Conservation (phyloP, 2,113 vertebrate genomes). For the Syngnathus typhle region DNA sequence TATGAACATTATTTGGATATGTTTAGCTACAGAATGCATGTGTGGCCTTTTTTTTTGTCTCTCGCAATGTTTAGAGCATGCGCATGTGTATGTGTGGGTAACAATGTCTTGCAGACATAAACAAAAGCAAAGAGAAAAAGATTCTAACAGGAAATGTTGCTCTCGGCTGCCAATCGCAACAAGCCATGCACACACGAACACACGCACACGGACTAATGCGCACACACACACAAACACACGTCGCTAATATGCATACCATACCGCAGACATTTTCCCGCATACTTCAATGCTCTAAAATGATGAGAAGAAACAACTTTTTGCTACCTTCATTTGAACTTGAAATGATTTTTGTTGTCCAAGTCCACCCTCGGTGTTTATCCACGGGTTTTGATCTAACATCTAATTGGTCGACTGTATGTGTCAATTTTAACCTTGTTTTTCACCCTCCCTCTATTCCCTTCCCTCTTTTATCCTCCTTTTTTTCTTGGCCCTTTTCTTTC, state of each 20-base stretch:
- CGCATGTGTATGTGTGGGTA: conserved; percentile 9
- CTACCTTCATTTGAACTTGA: too few relatives aligned
- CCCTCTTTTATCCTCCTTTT: conserved; percentile 1
- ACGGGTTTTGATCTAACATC: not conserved
- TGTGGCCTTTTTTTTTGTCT: not conserved
- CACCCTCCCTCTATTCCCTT: conserved; percentile 31
- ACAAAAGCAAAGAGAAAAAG: conserved; percentile 36
- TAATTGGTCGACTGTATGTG: conserved; percentile 9
- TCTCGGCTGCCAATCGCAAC: conserved; percentile 15
- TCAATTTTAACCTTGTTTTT: conserved; percentile 67
- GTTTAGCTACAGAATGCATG: not conserved
- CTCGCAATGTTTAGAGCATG: not conserved
- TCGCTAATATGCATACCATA: too few relatives aligned
- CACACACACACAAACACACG: not conserved
- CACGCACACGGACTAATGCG: not conserved
- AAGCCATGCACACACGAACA: conserved; percentile 3
- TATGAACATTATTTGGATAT: not conserved
- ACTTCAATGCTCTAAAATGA: not conserved
- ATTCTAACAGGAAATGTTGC: conserved; percentile 37
- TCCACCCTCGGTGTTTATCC: too few relatives aligned
- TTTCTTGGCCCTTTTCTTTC: not conserved
- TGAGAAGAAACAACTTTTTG: too few relatives aligned
- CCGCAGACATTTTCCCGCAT: too few relatives aligned
- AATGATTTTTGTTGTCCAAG: too few relatives aligned
- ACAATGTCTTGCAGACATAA: conserved; percentile 41